Conservation (phyloP, 92 coral and sea anemone genomes). For the Epizoanthus stellaris region DNA sequence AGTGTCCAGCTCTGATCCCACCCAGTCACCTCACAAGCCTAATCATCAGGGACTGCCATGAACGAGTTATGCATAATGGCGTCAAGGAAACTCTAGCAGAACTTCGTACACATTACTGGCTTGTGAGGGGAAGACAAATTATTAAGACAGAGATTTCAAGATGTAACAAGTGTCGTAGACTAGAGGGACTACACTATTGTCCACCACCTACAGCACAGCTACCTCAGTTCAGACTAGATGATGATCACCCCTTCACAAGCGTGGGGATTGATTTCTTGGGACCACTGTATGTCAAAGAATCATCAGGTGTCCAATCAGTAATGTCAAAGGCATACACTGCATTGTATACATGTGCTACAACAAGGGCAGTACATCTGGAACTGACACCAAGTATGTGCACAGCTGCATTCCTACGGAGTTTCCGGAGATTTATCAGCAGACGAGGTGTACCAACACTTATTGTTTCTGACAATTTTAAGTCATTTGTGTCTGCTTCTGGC, state of each 20-base stretch:
- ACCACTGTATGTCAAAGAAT: conserved; percentile 14
- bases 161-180: conserved; percentile 22
- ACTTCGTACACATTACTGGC: conserved; percentile 36
- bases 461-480: conserved; percentile 14
- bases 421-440: conserved; percentile 8
- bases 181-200: conserved; percentile 25
- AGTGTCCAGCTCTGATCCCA: conserved; percentile 50
- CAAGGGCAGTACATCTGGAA: conserved; percentile 39
- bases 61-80: conserved; percentile 16
- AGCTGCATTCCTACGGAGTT: conserved; percentile 8
- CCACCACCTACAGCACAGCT: conserved; percentile 16
- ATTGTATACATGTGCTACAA: conserved; percentile 40
- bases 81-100: conserved; percentile 48
- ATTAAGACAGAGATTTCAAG: conserved; percentile 20
- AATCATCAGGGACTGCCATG: conserved; percentile 44
- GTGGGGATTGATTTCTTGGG: conserved; percentile 21
- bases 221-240: conserved; percentile 28
- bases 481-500: conserved; percentile 19
- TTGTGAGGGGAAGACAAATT: conserved; percentile 42
- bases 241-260: conserved; percentile 14
- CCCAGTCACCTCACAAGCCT: conserved; percentile 33
- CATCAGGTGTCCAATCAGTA: conserved; percentile 4
- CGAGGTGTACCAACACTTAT: conserved; percentile 12
- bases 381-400: conserved; percentile 19
- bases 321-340: conserved; percentile 36